Base-by-base conservation (phyloP, 2,797 vertebrate genomes). In the Podarcis siculus region DNA sequence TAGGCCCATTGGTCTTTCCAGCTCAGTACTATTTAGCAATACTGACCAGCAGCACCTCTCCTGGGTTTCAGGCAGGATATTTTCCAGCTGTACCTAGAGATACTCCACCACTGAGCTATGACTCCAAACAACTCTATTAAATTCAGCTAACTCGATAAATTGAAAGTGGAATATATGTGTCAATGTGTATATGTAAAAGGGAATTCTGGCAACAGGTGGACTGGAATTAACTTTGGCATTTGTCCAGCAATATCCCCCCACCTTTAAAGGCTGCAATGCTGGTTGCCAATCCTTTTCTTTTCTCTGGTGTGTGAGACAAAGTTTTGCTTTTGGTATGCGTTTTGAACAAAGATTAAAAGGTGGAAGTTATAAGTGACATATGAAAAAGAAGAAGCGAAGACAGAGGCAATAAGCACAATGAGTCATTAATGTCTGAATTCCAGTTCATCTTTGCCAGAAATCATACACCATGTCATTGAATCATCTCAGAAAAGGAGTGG, bases 261-360 rank as follows among this genome's bases (percentile, higher is more conserved):
- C 32, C 32, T 42, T 19, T 78, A 27, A 61, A 86, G 72, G 35
- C 58, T 6, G 75, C 12, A 21, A 35, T 15, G 79, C 21, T 19
- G 13, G 13, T 66, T 61, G 42, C 42, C 64, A 4, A 4, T 75
- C 67, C 0, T 0, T 81, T 85, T 82, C 61, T 82, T 55, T 45
- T 66, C 7, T 82, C 86, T 79, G 61, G 73, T 80, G 58, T 67
- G 79, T 32, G 87, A 90, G 91, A 86, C 78, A 79, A 49, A 45
- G 21, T 72, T 42, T 83, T 89, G 89, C 86, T 88, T 92, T 80
- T 45, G 90, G 85, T 92, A 79, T 0, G 15, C 25, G 23, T 82
- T 91, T 78, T 96, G 93, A 96, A 94, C 94, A 96, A 97, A 96
- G 49, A 89, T 89, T 95, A 96, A 96, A 97, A 94, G 55, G 4